Evolutionary conservation across 2,797 vertebrate species (phyloP).

Genomic region (Ptychadena robeensis): DNA sequence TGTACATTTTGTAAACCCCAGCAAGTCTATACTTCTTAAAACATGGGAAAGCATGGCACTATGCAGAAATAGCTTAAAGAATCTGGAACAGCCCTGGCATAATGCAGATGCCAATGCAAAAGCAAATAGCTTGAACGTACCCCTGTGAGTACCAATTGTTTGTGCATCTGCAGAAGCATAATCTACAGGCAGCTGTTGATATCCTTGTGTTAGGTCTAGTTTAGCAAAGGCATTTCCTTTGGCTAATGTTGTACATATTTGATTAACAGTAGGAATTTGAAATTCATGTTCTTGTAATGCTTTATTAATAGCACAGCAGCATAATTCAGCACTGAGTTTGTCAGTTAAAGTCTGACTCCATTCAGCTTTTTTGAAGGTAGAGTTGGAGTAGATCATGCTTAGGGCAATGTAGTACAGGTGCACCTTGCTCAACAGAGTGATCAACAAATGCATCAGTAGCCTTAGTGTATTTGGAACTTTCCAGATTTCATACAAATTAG

Average conservation of each 20-base stretch:
- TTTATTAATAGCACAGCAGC: neutral
- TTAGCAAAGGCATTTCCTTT: conserved; percentile 1
- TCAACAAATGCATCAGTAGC: neutral
- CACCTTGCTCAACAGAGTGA: neutral
- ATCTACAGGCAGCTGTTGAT: neutral
- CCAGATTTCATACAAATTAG: neutral
- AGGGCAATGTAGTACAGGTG: neutral
- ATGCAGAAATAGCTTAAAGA: neutral
- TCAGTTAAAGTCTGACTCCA: neutral
- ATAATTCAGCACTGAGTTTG: neutral
- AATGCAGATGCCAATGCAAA: neutral
- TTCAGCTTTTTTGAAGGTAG: neutral
- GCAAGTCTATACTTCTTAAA: neutral
- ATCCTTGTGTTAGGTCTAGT: neutral
- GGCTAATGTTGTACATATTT: neutral
- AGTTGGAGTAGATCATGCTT: neutral
- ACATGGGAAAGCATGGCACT: neutral
- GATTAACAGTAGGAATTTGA: neutral
- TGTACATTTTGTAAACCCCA: neutral
- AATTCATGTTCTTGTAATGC: neutral
- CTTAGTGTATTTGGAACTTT: neutral
- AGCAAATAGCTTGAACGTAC: neutral
- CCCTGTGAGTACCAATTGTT: neutral
- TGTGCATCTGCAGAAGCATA: neutral
- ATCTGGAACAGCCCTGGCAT: neutral